Conservation (phyloP, 2,888 invertebrate genomes). For the Celastrina argiolus region DNA sequence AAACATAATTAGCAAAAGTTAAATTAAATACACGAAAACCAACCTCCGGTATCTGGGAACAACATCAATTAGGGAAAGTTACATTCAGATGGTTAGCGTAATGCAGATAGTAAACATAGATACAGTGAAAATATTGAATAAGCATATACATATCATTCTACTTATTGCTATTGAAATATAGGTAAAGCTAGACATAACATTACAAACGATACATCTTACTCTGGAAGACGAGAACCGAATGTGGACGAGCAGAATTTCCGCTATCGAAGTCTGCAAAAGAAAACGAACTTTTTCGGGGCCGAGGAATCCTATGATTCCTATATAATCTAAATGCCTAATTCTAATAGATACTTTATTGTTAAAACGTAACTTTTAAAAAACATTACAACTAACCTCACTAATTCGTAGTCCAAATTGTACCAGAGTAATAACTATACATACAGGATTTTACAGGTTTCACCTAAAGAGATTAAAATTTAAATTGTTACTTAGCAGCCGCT, state of each 20-base stretch:
- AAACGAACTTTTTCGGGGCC: background rate
- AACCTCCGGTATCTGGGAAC: background rate
- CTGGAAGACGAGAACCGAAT: background rate
- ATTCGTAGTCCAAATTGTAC: background rate
- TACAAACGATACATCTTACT: conserved; percentile 9
- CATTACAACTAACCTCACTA: conserved; percentile 9
- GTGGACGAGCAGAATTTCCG: background rate
- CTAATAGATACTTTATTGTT: background rate
- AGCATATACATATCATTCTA: conserved; percentile 5
- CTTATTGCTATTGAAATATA: background rate
- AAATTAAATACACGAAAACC: background rate
- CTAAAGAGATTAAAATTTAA: background rate
- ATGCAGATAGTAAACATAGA: background rate
- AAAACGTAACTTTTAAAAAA: too few species aligned
- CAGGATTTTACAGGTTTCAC: background rate
- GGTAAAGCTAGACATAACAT: conserved; percentile 6
- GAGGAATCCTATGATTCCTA: background rate
- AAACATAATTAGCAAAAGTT: background rate
- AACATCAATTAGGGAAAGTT: background rate
- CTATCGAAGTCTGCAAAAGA: background rate
- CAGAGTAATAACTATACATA: background rate
- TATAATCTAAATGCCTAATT: background rate
- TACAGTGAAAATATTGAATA: background rate
- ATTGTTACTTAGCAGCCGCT: background rate
- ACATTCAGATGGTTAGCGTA: background rate